Evolutionary conservation across 2,888 invertebrate genomes (phyloP), one percentile per base, ranked within the genome.

Genomic region (Agrochola circellaris): DNA sequence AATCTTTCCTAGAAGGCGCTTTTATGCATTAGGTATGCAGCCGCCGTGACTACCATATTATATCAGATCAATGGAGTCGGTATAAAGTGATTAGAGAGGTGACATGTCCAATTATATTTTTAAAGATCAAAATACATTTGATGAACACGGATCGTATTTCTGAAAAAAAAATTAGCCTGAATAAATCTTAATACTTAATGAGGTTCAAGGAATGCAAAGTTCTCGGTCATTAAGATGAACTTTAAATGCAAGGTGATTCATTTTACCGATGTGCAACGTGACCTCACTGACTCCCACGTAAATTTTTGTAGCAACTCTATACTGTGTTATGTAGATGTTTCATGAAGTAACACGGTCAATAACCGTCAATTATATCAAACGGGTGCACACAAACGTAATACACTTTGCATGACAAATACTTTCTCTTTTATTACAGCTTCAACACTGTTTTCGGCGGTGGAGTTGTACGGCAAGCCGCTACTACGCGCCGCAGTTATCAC

Each of bases 401-500:
- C 68, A 83, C 79, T 88, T 88, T 83, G 77, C 73, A 83, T 90
- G 81, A 88, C 75, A 85, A 82, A 83, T 83, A 88, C 89, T 90
- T 91, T 92, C 89, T 92, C 89, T 91, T 92, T 93, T 91, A 87
- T 96, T 96, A 82, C 96, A 97, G 97, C 96, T 88, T 93, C 96
- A 82, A 97, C 97, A 81, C 92, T 98, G 79, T 97, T 97, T 92
- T 97, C 97, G 82, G 97, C 97, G 69, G 96, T 97, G 87, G 97
- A 97, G 91, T 93, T 97, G 76, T 98, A 97, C 91, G 97, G 97
- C 34, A 97, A 97, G 88, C 97, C 97, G 2, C 94, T 98, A 75
- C 90, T 96, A 54, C 94, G 97, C 60, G 97, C 97, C 70, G 95
- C 96, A 66, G 96, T 94, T 80, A 96, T 97, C 84, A 95, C 95